A percentile compares a stretch with the other conserved stretches of the same genome.
phyloP scores from a whole-genome alignment of 2,797 vertebrate genomes.

The Aulostomus chinensis region DNA sequence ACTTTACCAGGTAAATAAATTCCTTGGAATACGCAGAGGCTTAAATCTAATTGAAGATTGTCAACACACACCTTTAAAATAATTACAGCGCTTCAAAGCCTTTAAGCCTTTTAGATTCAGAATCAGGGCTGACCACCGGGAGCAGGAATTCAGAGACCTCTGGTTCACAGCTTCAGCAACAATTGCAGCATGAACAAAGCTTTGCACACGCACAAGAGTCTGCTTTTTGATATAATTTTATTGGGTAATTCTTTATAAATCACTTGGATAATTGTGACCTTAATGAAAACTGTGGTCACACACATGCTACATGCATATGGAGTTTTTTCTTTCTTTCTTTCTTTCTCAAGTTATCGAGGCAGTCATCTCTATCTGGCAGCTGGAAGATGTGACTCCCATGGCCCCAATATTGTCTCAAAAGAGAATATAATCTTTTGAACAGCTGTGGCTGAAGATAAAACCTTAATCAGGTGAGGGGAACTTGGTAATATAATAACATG shows the following conservation, averaged over 20 bases:
- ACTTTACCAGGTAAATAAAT: conserved; percentile 3
- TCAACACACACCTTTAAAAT: conserved; percentile 61
- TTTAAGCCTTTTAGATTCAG: conserved; percentile 53
- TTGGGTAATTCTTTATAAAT: conserved; percentile 16
- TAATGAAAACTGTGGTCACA: conserved; percentile 12
- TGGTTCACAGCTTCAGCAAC: conserved; percentile 46
- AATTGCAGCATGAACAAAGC: conserved; percentile 42
- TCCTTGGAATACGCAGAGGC: conserved; percentile 7
- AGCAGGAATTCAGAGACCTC: conserved; percentile 57
- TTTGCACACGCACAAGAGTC: conserved; percentile 9
- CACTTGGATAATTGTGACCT: conserved; percentile 6
- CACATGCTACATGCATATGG: background rate
- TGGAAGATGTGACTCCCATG: conserved; percentile 43
- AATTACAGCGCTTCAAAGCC: conserved; percentile 56
- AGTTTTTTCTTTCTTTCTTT: background rate
- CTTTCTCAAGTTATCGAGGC: conserved; percentile 13
- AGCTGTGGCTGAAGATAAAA: conserved; percentile 78
- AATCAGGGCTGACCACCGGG: conserved; percentile 48
- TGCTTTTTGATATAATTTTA: conserved; percentile 20
- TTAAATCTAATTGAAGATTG: conserved; percentile 50
- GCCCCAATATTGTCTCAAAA: conserved; percentile 58
- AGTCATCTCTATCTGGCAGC: conserved; percentile 37
- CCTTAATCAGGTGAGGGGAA: conserved; percentile 65
- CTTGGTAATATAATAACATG: conserved; percentile 75
- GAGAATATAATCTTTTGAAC: conserved; percentile 65